phyloP scores from a whole-genome alignment of 2,113 vertebrate species.

The Cryptotis parvus region DNA sequence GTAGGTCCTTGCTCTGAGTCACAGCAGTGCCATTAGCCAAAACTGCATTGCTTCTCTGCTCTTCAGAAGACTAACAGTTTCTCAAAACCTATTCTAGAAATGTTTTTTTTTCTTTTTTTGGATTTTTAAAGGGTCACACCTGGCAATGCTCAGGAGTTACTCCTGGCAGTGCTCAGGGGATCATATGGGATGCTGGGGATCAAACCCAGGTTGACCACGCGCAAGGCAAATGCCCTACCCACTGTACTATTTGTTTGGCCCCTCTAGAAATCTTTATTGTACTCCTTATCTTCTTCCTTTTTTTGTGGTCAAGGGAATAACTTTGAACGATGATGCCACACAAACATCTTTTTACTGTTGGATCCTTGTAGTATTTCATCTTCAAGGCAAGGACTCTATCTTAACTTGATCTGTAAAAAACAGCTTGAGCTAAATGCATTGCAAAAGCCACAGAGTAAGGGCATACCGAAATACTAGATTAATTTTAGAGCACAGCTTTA shows the following conservation, averaged over 20 bases:
- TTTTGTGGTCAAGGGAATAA: no score
- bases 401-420: constrained; percentile 57
- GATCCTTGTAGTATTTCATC: constrained; percentile 30
- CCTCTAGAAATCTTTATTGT: no score
- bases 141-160: no score
- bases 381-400: constrained; percentile 30
- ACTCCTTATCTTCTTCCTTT: no score
- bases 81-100: constrained; percentile 48
- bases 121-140: no score
- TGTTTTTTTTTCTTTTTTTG: background rate
- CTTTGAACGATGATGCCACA: constrained; percentile 41
- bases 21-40: constrained; percentile 38
- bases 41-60: constrained; percentile 24
- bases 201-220: no score
- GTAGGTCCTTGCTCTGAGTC: constrained; percentile 30
- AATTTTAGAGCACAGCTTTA: constrained; percentile 60
- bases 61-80: constrained; percentile 48
- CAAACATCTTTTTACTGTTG: background rate
- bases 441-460: constrained; percentile 60
- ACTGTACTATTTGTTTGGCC: no score
- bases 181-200: no score
- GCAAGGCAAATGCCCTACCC: no score
- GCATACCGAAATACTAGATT: constrained; percentile 52
- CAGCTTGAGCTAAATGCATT: background rate
- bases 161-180: no score